Evolutionary conservation across 2,888 invertebrate genomes (phyloP).

Genomic region (Napeogenes sylphis): DNA sequence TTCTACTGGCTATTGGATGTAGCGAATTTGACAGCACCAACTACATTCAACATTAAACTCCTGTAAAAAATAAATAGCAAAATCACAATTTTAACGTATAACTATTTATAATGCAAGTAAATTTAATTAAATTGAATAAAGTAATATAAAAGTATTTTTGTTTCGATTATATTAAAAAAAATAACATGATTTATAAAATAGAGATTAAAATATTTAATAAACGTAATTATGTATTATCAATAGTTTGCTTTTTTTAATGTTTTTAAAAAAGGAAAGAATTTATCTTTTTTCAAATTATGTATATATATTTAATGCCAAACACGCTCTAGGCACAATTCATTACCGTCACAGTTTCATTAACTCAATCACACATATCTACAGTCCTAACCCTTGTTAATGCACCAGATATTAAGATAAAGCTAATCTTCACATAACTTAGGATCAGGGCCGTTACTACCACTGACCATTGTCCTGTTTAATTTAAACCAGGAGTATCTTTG

Average conservation of each 20-base stretch:
- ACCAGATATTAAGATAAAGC: slow-evolving; percentile 72
- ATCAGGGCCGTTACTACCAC: slow-evolving; percentile 64
- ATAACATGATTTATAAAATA: too few relatives aligned
- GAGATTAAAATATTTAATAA: too few relatives aligned
- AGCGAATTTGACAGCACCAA: too few relatives aligned
- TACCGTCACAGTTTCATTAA: slow-evolving; percentile 33
- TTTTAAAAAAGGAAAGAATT: background rate
- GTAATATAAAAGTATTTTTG: too few relatives aligned
- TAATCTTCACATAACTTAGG: slow-evolving; percentile 77
- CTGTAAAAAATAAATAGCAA: slow-evolving; percentile 30
- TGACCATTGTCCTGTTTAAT: slow-evolving; percentile 77
- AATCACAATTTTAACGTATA: background rate
- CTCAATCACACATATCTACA: slow-evolving; percentile 37
- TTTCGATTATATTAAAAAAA: too few relatives aligned
- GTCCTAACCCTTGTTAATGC: slow-evolving; percentile 53
- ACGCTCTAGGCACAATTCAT: slow-evolving; percentile 22
- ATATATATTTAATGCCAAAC: background rate
- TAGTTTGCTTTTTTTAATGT: too few relatives aligned
- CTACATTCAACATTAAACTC: slow-evolving; percentile 8
- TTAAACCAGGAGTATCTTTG: slow-evolving; percentile 57
- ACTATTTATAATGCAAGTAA: slow-evolving; percentile 1
- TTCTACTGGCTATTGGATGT: too few relatives aligned
- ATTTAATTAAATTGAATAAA: too few relatives aligned
- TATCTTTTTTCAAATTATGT: background rate
- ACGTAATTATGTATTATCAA: too few relatives aligned